Percentiles rank a stretch among this genome's conserved stretches.
phyloP scores from a whole-genome alignment of 2,888 invertebrate genomes.

The Pristionchus fissidentatus region DNA sequence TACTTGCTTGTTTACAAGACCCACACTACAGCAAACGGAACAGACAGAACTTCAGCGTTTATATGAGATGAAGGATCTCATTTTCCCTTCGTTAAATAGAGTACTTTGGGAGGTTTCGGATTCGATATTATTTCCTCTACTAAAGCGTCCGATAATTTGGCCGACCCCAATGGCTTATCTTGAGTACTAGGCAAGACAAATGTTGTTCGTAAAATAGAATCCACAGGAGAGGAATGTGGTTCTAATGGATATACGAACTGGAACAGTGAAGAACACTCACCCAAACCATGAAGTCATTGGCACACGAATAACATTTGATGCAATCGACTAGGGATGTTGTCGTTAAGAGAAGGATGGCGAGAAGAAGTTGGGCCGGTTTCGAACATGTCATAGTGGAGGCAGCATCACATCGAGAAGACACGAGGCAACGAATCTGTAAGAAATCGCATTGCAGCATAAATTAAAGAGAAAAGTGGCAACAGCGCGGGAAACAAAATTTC shows the following conservation, averaged over 20 bases:
- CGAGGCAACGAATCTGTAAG: neutral
- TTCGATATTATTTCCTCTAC: neutral
- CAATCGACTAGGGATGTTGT: neutral
- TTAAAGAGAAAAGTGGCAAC: neutral
- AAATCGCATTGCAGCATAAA: neutral
- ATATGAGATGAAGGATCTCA: neutral
- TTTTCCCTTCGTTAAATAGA: neutral
- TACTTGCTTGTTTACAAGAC: conserved; percentile 11
- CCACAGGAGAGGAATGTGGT: no score
- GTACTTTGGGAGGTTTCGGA: neutral
- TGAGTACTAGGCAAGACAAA: no score
- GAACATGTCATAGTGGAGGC: conserved; percentile 7
- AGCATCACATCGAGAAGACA: conserved; percentile 12
- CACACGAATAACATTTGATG: conserved; percentile 70
- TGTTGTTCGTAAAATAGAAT: no score
- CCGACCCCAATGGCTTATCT: no score
- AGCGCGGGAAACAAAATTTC: neutral
- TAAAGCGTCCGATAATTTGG: no score
- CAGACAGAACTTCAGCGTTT: neutral
- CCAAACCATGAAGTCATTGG: conserved; percentile 73
- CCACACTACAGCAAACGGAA: neutral
- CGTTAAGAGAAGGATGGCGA: neutral
- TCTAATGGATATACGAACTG: no score
- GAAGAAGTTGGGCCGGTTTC: neutral
- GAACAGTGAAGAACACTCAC: no score